Percentiles rank a stretch among this genome's conserved stretches.
Evolutionary conservation across 2,113 vertebrate species (phyloP).

Genomic region (Meleagris gallopavo): DNA sequence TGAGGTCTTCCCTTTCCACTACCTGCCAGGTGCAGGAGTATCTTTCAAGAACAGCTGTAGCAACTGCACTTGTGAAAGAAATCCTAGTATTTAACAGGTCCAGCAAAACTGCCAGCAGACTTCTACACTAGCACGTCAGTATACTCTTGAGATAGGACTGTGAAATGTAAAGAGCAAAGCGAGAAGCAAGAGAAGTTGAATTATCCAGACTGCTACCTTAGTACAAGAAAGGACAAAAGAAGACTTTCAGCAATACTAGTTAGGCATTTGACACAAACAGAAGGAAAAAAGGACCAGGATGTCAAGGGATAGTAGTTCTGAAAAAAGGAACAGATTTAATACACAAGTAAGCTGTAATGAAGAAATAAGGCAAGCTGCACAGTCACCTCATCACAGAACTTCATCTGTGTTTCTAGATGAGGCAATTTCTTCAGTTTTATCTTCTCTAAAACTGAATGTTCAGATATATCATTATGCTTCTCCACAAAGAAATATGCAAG

Average conservation of each 20-base stretch:
- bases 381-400: neutral
- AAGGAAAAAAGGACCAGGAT: neutral
- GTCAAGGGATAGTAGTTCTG: neutral
- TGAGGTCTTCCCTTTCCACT: neutral
- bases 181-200: neutral
- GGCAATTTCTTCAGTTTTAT: neutral
- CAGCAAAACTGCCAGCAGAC: neutral
- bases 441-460: neutral
- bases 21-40: neutral
- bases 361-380: neutral
- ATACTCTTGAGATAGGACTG: neutral
- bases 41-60: neutral
- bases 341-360: neutral
- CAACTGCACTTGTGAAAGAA: neutral
- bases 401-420: neutral
- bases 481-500: neutral
- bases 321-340: neutral
- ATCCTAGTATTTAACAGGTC: neutral
- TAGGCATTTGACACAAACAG: neutral
- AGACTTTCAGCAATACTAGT: neutral
- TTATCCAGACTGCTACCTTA: neutral
- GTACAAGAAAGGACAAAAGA: neutral
- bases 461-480: neutral
- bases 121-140: neutral
- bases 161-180: neutral